Evolutionary conservation across 2,888 invertebrate genomes (phyloP), one percentile per base, ranked within the genome.

Genomic region (Drosophila eohydei): DNA sequence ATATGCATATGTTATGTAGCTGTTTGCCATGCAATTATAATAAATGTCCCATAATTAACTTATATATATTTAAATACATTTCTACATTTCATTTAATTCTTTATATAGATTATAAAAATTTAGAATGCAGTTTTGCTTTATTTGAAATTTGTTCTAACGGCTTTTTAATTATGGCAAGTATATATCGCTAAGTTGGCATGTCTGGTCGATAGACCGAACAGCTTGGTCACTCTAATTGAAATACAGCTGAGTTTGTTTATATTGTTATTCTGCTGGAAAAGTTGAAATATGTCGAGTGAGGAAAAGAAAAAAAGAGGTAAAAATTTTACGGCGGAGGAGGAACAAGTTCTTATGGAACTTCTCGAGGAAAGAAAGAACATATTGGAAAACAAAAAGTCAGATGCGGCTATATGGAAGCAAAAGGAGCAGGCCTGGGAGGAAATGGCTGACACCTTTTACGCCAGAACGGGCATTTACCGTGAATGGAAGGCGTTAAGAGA

Each of bases 401-500:
- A 62, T 16, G 57, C 62, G 4, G 61, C 21, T 3, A 62, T 62
- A 2, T 51, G 70, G 55, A 48, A 55, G 6, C 61, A 58, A 0
- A 73, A 73, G 11, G 36, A 32, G 21, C 50, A 55, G 8, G 62
- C 70, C 0, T 75, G 73, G 73, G 60, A 73, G 14, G 75, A 73
- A 54, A 61, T 75, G 26, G 75, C 69, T 4, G 61, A 69, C n/a
- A 9, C 30, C 3, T 74, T 44, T 26, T 44, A 32, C 16, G 12
- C 14, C 11, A 61, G 69, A 14, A 73, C 75, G 2, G 70, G 69
- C 2, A 21, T 68, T 7, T 57, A 44, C 3, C 48, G 73, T 5
- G 74, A 73, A 41, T 69, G 62, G 69, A 68, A 58, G 5, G 26
- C 48, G 4, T 11, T 73, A 14, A 40, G 57, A 4, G 62, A 62